Conservation (phyloP, 2,888 invertebrate genomes). For the Lepidocyrtoides sp. region DNA sequence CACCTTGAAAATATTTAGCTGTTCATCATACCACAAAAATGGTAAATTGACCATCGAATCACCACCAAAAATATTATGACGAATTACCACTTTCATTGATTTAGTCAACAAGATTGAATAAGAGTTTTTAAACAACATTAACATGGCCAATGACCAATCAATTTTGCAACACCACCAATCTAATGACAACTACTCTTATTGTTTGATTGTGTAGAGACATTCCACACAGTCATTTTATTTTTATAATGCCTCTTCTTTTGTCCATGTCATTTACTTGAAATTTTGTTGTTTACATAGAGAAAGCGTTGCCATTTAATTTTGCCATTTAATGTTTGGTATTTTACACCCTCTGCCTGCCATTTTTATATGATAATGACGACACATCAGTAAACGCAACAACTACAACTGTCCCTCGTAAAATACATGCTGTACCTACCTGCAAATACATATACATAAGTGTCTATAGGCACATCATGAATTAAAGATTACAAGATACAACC, state of each 20-base stretch:
- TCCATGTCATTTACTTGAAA: background rate
- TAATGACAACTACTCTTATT: conserved; percentile 32
- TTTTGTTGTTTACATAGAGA: conserved; percentile 55
- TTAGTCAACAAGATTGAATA: conserved; percentile 15
- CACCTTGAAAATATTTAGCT: conserved; percentile 34
- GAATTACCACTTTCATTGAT: conserved; percentile 52
- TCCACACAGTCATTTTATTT: too few relatives aligned
- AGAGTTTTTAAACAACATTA: background rate
- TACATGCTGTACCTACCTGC: background rate
- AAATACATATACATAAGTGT: background rate
- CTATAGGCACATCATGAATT: background rate
- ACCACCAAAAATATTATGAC: conserved; percentile 60
- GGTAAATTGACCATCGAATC: conserved; percentile 63
- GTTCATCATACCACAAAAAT: conserved; percentile 52
- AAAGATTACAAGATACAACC: background rate
- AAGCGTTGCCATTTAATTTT: conserved; percentile 20
- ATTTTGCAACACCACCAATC: conserved; percentile 24
- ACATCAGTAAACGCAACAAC: background rate
- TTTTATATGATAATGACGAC: conserved; percentile 46
- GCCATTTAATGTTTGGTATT: background rate
- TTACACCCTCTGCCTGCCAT: conserved; percentile 5
- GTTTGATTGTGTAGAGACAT: background rate
- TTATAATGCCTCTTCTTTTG: background rate
- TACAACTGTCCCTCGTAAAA: background rate
- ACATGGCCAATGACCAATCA: conserved; percentile 40